Evolutionary conservation across 2,113 vertebrate species (phyloP).

Genomic region (Regulus satrapa): DNA sequence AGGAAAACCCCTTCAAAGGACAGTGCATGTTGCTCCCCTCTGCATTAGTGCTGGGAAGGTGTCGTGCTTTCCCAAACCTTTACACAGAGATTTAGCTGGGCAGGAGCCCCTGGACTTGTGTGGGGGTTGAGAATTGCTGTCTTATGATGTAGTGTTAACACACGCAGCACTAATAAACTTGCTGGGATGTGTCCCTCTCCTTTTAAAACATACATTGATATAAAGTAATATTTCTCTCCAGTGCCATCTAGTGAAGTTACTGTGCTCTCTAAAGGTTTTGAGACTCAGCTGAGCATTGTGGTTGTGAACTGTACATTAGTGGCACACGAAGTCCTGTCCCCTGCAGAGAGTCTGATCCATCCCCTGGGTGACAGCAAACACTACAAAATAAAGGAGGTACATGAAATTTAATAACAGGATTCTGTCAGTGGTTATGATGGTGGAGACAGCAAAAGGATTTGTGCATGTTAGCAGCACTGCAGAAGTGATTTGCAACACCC

Average conservation of each 20-base stretch:
- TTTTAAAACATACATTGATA: neutral
- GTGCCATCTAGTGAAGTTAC: conserved; percentile 46
- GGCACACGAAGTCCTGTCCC: neutral
- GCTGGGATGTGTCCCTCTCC: neutral
- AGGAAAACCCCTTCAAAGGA: neutral
- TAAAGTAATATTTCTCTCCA: neutral
- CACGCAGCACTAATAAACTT: neutral
- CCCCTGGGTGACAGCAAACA: neutral
- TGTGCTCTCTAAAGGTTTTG: neutral
- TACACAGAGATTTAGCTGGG: fast-evolving
- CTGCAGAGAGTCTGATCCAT: neutral
- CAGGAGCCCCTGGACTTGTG: neutral
- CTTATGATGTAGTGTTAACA: neutral
- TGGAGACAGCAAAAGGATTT: neutral
- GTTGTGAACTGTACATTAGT: neutral
- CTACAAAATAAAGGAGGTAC: neutral
- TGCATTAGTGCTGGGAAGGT: neutral
- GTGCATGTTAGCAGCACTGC: neutral
- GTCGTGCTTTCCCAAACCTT: neutral
- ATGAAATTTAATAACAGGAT: neutral
- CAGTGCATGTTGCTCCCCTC: neutral
- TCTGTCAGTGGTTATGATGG: neutral
- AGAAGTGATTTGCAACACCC: neutral
- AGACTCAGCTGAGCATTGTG: neutral
- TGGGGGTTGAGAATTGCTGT: neutral